Conservation (phyloP, 2,888 invertebrate genomes). For the Dimorphilus gyrociliatus region DNA sequence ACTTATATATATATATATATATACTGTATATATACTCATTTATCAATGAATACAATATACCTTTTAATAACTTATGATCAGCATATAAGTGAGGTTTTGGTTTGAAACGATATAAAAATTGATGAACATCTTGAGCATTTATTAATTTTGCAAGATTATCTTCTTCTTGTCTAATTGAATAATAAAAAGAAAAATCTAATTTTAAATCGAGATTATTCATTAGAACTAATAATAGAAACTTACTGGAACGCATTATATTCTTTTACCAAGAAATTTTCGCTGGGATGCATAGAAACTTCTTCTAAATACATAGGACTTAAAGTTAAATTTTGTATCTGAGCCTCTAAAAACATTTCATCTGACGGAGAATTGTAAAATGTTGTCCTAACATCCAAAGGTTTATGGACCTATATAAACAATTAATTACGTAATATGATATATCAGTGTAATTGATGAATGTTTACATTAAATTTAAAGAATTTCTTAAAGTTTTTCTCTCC, state of each 20-base stretch:
- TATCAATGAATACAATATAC: too few relatives aligned
- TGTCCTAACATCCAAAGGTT: constrained; percentile 93
- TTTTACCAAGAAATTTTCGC: constrained; percentile 59
- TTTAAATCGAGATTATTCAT: too few relatives aligned
- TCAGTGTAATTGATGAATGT: constrained; percentile 1
- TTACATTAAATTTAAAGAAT: constrained; percentile 73
- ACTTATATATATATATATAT: not conserved
- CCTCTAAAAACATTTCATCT: constrained; percentile 55
- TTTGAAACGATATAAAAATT: constrained; percentile 79
- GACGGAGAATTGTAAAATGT: constrained; percentile 82
- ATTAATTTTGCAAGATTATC: constrained; percentile 41
- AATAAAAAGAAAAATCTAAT: too few relatives aligned
- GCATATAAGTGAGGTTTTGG: constrained; percentile 58
- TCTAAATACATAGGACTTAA: constrained; percentile 79
- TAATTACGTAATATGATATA: constrained; percentile 1
- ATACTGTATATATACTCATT: too few relatives aligned
- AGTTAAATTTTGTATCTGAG: constrained; percentile 80
- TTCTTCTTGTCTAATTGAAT: too few relatives aligned
- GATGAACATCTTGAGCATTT: constrained; percentile 74
- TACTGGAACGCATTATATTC: constrained; percentile 24
- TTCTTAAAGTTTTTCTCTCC: constrained; percentile 66
- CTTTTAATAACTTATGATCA: constrained; percentile 57
- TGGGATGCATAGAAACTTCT: constrained; percentile 79
- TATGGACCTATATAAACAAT: constrained; percentile 55
- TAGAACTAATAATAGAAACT: too few relatives aligned